A percentile compares a stretch with the other conserved stretches of the same genome.
Evolutionary conservation across 2,797 vertebrate genomes (phyloP).

Genomic region (Potorous gilbertii): DNA sequence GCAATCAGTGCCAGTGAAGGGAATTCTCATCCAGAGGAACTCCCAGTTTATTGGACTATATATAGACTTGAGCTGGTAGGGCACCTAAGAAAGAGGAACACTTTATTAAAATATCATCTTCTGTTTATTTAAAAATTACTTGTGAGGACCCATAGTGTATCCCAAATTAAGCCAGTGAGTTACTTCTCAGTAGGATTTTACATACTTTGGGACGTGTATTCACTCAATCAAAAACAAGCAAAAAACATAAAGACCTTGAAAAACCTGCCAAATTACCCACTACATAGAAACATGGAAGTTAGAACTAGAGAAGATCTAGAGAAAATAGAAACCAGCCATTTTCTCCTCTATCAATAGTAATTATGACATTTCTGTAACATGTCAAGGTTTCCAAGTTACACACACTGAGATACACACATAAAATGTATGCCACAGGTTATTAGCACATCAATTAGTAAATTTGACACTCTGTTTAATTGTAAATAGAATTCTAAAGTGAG

Average conservation of each 20-base stretch:
- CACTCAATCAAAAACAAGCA: neutral
- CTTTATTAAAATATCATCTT: neutral
- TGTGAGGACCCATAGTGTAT: neutral
- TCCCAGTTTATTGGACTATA: neutral
- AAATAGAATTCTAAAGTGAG: neutral
- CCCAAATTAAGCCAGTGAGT: neutral
- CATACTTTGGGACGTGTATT: accelerated
- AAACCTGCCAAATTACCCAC: neutral
- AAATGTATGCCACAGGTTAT: neutral
- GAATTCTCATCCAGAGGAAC: neutral
- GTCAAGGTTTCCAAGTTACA: neutral
- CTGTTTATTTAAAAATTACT: neutral
- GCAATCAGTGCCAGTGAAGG: neutral
- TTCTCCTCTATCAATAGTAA: neutral
- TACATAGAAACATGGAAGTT: neutral
- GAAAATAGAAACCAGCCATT: neutral
- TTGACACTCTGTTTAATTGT: neutral
- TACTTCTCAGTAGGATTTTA: neutral
- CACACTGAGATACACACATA: neutral
- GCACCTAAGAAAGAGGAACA: neutral
- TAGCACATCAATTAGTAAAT: neutral
- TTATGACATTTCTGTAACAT: neutral
- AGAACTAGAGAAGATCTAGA: neutral
- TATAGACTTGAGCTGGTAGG: neutral
- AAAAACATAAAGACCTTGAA: neutral